Evolutionary conservation across 2,797 vertebrate genomes (phyloP), one percentile per base, ranked within the genome.

Genomic region (Nyctibius grandis): DNA sequence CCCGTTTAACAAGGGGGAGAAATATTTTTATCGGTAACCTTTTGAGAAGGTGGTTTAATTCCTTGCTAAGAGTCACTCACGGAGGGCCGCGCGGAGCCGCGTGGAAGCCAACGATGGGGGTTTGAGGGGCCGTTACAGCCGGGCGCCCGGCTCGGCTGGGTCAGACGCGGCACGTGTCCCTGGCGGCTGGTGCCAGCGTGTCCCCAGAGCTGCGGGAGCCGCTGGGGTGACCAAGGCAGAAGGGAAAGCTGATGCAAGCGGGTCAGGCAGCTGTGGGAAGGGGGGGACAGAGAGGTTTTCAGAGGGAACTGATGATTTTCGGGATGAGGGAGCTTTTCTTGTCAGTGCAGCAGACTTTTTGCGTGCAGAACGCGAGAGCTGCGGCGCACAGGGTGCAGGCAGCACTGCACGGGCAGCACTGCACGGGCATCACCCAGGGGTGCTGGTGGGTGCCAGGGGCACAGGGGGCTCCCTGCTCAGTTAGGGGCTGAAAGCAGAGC

Each of bases 21-120:
- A 93, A 56, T 56, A 11, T 28, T 68, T 93, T 50, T 25, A 20
- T 25, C 20, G 2, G 75, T 93, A 89, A 90, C 95, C 97, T 97
- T 96, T 93, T 7, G 29, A 26, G 85, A 21, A 16, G 33, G 38
- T 15, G 26, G 26, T 94, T 81, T 95, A 82, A 92, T 48, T 86
- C 95, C 68, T 20, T 4, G 4, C 31, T n/a, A 7, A 9, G 64
- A 33, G 86, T 47, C 83, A 12, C 36, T 93, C 86, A 20, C 4
- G 1, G 26, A 23, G 84, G n/a, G 72, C 82, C 22, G 95, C 91
- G 57, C 5, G 18, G 29, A 21, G 29, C 64, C 9, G 12, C 16
- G 6, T 2, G 29, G 80, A 42, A 67, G 88, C 64, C 45, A 77
- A 26, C 8, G 86, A 48, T 5, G 53, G 54, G 87, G 67, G 25